Percentiles rank a stretch among this genome's conserved stretches.
phyloP scores from a whole-genome alignment of 2,797 vertebrate species.

The Tympanoctomys barrerae region DNA sequence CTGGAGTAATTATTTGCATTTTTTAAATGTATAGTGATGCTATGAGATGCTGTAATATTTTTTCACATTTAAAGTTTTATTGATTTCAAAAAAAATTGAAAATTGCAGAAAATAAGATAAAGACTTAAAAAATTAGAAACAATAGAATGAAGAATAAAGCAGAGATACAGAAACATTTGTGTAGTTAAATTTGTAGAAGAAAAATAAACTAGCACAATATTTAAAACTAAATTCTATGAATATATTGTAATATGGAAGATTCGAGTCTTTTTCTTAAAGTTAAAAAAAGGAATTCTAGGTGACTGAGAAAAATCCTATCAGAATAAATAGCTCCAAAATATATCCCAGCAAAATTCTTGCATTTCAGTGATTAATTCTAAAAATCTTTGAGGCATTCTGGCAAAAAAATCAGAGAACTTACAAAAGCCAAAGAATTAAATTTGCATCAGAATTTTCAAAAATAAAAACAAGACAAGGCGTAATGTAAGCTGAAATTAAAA shows the following conservation, averaged over 20 bases:
- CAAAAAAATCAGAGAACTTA: constrained; percentile 44
- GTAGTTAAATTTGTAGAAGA: not conserved
- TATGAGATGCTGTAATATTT: not conserved
- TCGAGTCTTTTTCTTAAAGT: not conserved
- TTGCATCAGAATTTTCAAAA: constrained; percentile 18
- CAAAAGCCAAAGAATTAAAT: constrained; percentile 15
- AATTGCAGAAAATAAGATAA: not conserved
- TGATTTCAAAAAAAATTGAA: not conserved
- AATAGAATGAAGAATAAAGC: not conserved
- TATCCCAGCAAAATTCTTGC: not conserved
- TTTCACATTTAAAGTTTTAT: not conserved
- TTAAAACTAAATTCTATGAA: not conserved
- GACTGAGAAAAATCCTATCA: constrained; percentile 17
- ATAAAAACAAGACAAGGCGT: constrained; percentile 24
- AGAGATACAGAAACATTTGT: not conserved
- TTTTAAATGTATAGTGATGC: constrained; percentile 45
- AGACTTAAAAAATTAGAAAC: not conserved
- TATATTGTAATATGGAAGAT: not conserved
- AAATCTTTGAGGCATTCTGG: not conserved
- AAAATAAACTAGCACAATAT: constrained; percentile 17
- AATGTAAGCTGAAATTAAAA: not conserved
- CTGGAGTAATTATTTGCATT: not conserved
- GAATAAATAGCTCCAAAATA: not conserved
- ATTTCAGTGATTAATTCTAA: constrained; percentile 7
- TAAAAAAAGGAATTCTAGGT: not conserved